Evolutionary conservation across 2,797 vertebrate genomes (phyloP), one percentile per base, ranked within the genome.

Genomic region (Acropternis orthonyx): DNA sequence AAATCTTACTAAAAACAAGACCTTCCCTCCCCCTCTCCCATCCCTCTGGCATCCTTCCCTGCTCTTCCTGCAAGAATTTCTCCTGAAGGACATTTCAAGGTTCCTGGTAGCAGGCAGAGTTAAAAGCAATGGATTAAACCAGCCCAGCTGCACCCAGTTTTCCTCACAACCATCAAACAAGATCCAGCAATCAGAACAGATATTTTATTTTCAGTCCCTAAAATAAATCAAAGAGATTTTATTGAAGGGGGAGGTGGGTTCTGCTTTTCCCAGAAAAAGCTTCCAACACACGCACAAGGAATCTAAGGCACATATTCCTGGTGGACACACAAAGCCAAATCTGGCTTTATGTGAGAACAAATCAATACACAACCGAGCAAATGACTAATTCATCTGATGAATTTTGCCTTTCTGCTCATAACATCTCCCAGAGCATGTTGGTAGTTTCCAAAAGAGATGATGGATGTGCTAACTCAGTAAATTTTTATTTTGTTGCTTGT

Each of bases 81-180:
- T 90, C 88, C 67, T 82, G 71, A 96, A 96, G 95, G 94, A 51
- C 65, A 85, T 39, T 58, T 93, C 85, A 96, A 96, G 95, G 92
- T 90, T 96, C 52, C 72, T 91, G 86, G 63, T 59, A 91, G 72
- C 39, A 83, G 69, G 41, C 6, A 71, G 81, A 63, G 51, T 65
- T 82, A 76, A 88, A 89, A 80, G 30, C 55, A 92, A 46, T 3
- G 21, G 69, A 78, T 83, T 84, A 63, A 89, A 89, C 21, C 61
- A 71, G 59, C 37, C 68, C 75, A 94, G 61, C 74, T 85, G 78
- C 9, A 94, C 37, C 68, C 74, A 51, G 56, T 37, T 80, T 27
- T 69, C 75, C 62, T 65, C 41, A 23, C 34, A 75, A 34, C 32
- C 68, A 6, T 51, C 58, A 73, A 8, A 61, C 43, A 72, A 4